Conservation (phyloP, 2,888 invertebrate genomes). For the Siphonodentalium dalli region DNA sequence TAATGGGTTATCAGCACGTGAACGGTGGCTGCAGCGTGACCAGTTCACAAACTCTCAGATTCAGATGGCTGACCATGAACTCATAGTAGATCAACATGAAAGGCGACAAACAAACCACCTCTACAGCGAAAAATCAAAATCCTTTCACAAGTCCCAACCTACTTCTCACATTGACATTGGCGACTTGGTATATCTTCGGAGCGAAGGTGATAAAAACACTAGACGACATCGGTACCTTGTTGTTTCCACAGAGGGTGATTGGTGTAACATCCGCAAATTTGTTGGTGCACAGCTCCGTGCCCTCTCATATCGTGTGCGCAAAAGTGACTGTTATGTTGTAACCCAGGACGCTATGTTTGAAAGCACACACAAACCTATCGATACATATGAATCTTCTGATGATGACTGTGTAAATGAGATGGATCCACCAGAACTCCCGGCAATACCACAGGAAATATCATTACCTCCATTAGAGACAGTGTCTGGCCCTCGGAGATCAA, state of each 20-base stretch:
- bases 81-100: slow-evolving; percentile 22
- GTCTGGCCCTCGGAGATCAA: no score
- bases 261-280: slow-evolving; percentile 31
- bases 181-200: slow-evolving; percentile 27
- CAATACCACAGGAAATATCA: no score
- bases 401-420: no score
- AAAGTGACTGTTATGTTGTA: slow-evolving; percentile 25
- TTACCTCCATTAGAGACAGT: no score
- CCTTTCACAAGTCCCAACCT: background rate
- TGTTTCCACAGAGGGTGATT: slow-evolving; percentile 17
- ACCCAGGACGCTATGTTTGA: no score
- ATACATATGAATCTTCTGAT: no score
- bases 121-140: slow-evolving; percentile 29
- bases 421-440: no score
- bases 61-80: slow-evolving; percentile 20
- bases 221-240: slow-evolving; percentile 30
- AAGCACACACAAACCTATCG: no score
- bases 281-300: slow-evolving; percentile 22
- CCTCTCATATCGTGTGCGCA: slow-evolving; percentile 26
- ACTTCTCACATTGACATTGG: slow-evolving; percentile 15
- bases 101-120: slow-evolving; percentile 24
- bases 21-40: slow-evolving; percentile 32
- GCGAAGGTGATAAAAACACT: slow-evolving; percentile 18
- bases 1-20: slow-evolving; percentile 30
- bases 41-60: slow-evolving; percentile 33